Conservation (phyloP, 1,140 invertebrate genomes). For the Trachymyrmex cornetzi region DNA sequence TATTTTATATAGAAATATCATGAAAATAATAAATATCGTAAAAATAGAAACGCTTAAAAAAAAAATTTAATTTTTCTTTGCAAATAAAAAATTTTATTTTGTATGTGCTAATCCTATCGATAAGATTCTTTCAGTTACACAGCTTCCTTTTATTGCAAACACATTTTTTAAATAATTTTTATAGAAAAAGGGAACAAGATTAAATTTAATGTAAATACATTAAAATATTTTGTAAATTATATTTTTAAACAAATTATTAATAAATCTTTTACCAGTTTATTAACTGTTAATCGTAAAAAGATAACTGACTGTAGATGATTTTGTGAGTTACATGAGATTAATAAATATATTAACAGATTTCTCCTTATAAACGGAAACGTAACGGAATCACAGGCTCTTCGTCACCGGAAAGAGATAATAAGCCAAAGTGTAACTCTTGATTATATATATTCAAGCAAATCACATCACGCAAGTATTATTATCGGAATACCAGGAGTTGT, state of each 20-base stretch:
- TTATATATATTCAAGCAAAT: neutral
- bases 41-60: neutral
- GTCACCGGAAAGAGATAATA: constrained; percentile 17
- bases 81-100: neutral
- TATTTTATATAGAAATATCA: neutral
- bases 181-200: neutral
- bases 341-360: constrained; percentile 29
- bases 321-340: constrained; percentile 36
- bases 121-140: neutral
- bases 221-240: constrained; percentile 6
- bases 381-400: constrained; percentile 68
- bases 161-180: neutral
- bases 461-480: too few relatives aligned
- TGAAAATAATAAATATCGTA: neutral
- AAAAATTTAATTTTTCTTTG: neutral
- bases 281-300: constrained; percentile 17
- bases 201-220: neutral
- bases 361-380: constrained; percentile 71
- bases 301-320: constrained; percentile 55
- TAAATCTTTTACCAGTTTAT: neutral
- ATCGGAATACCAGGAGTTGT: neutral
- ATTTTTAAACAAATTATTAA: constrained; percentile 1
- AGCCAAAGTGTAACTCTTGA: constrained; percentile 11
- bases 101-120: neutral
- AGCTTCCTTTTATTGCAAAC: neutral